phyloP scores from a whole-genome alignment of 2,888 invertebrate species.

The Thalpophila matura region DNA sequence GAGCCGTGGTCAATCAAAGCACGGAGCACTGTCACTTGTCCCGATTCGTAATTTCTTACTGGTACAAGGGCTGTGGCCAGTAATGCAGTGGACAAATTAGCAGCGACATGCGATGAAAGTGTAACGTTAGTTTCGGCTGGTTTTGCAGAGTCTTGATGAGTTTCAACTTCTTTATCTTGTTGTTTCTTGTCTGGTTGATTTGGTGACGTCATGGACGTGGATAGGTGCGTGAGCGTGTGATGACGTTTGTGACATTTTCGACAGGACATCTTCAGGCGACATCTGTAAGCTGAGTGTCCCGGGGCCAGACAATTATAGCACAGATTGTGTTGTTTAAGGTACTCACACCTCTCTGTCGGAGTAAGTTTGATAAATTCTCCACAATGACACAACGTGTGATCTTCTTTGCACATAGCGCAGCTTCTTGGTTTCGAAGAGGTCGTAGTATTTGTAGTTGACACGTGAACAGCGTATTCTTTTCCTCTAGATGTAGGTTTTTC shows the following conservation, averaged over 20 bases:
- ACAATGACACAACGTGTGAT: slow-evolving; percentile 14
- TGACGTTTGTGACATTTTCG: slow-evolving; percentile 14
- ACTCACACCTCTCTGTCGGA: slow-evolving; percentile 6
- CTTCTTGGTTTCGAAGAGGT: background rate
- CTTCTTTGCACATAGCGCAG: background rate
- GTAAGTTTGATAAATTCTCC: background rate
- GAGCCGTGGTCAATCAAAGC: slow-evolving; percentile 51
- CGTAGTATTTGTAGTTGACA: background rate
- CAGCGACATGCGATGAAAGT: slow-evolving; percentile 7
- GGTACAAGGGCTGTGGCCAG: slow-evolving; percentile 35
- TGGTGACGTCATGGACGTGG: slow-evolving; percentile 1
- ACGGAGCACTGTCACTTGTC: slow-evolving; percentile 6
- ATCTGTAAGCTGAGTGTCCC: slow-evolving; percentile 11
- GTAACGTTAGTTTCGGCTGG: background rate
- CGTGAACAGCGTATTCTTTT: slow-evolving; percentile 11
- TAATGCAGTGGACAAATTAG: slow-evolving; percentile 17
- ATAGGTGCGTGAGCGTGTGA: slow-evolving; percentile 15
- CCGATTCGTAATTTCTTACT: background rate
- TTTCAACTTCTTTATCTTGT: background rate
- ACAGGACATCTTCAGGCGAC: slow-evolving; percentile 8
- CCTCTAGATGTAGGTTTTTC: background rate
- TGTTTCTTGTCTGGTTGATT: slow-evolving; percentile 3
- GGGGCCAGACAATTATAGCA: slow-evolving; percentile 20
- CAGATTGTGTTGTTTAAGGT: slow-evolving; percentile 1
- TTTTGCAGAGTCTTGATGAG: background rate